A percentile compares a stretch with the other conserved stretches of the same genome.
These are phyloP conservation scores for Mohoua ochrocephala DNA, from an alignment of 2,113 vertebrate species.

Conservation along the genomic window DNA sequence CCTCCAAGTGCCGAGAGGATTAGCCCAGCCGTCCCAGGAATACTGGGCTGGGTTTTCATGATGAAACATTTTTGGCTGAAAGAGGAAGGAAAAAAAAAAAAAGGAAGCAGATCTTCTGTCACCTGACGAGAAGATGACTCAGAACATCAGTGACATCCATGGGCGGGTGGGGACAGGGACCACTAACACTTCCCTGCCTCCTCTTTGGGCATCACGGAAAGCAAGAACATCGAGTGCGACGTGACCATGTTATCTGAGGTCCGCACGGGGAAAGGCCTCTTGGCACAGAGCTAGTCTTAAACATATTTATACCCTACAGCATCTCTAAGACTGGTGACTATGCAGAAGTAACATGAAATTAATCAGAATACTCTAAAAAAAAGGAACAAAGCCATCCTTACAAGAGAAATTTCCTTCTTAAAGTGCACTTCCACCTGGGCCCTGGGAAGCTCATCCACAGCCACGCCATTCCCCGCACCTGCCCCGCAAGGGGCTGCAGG, in stretches of 20 bases:
- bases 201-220: background rate
- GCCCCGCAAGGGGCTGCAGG: background rate
- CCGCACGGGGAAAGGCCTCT: background rate
- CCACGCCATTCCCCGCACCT: accelerated
- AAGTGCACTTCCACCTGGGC: background rate
- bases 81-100: background rate
- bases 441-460: background rate
- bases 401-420: background rate
- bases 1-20: background rate
- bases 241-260: accelerated
- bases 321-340: background rate
- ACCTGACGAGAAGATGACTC: constrained; percentile 22
- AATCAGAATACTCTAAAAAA: background rate
- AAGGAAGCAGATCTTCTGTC: background rate
- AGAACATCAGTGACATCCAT: background rate
- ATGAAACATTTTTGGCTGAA: background rate
- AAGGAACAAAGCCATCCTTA: background rate
- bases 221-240: accelerated
- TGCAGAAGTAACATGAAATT: background rate
- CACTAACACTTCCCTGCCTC: background rate
- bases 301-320: background rate
- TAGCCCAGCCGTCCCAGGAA: background rate
- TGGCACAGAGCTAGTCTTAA: background rate
- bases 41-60: background rate
- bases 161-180: background rate